phyloP scores from a whole-genome alignment of 2,113 vertebrate genomes.

The Pedionomus torquatus region DNA sequence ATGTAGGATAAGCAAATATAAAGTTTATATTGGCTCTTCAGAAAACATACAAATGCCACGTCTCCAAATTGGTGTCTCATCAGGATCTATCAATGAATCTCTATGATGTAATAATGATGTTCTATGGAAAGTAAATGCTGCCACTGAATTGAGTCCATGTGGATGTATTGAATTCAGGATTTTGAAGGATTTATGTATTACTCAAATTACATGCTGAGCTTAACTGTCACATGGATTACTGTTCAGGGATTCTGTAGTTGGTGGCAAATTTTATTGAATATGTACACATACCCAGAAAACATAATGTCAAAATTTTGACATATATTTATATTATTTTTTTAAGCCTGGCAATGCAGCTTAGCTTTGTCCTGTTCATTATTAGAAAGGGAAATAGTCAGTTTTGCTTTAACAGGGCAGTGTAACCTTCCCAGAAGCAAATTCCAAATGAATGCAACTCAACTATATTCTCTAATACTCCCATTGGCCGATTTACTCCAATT shows the following conservation, averaged over 20 bases:
- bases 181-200: not conserved
- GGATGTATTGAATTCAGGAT: not conserved
- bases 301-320: not conserved
- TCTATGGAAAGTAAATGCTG: not conserved
- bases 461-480: not conserved
- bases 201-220: not conserved
- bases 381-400: not conserved
- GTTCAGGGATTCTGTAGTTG: not conserved
- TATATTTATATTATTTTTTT: not conserved
- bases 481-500: not conserved
- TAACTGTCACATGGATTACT: not conserved
- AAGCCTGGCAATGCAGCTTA: not conserved
- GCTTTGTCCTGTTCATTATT: not conserved
- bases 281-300: not conserved
- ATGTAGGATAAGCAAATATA: not conserved
- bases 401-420: not conserved
- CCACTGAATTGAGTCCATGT: accelerated
- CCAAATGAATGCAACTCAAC: accelerated
- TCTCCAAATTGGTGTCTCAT: not conserved
- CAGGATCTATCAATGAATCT: not conserved
- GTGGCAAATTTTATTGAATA: not conserved
- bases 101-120: not conserved
- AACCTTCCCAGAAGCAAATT: not conserved
- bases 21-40: not conserved
- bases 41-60: accelerated